Evolutionary conservation across 2,888 invertebrate species (phyloP).

Genomic region (Epinotia demarniana): DNA sequence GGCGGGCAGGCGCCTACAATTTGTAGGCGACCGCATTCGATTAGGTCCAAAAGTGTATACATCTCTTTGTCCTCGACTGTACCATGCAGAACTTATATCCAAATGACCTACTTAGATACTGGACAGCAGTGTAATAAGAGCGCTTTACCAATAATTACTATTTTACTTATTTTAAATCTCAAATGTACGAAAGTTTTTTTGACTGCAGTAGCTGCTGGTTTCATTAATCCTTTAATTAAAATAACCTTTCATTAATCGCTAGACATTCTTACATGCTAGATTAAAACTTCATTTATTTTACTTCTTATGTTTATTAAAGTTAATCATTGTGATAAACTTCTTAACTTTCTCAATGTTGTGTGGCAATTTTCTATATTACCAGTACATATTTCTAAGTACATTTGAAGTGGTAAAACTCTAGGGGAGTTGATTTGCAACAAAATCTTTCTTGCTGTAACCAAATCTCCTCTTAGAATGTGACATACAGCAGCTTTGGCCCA

Average conservation of each 20-base stretch:
- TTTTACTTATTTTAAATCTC: too few species aligned
- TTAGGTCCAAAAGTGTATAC: too few species aligned
- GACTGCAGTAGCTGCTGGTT: too few species aligned
- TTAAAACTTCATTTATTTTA: background rate
- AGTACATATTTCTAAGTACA: constrained; percentile 84
- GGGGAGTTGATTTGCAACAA: constrained; percentile 79
- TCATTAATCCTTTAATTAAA: too few species aligned
- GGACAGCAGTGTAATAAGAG: too few species aligned
- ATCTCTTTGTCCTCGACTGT: too few species aligned
- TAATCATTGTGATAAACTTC: constrained; percentile 61
- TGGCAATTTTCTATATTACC: constrained; percentile 82
- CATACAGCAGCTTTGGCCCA: constrained; percentile 83
- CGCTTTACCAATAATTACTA: too few species aligned
- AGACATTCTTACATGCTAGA: background rate
- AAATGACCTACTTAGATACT: too few species aligned
- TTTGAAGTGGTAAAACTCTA: constrained; percentile 79
- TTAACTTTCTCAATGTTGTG: constrained; percentile 74
- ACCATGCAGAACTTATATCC: too few species aligned
- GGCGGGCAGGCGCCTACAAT: too few species aligned
- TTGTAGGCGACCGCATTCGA: too few species aligned
- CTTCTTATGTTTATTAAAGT: constrained; percentile 21
- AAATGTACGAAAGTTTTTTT: too few species aligned
- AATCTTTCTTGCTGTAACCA: constrained; percentile 78
- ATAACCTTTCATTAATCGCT: background rate
- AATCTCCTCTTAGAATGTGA: constrained; percentile 77